Conservation (phyloP, 2,113 vertebrate genomes). For the Cyprinodon tularosa region DNA sequence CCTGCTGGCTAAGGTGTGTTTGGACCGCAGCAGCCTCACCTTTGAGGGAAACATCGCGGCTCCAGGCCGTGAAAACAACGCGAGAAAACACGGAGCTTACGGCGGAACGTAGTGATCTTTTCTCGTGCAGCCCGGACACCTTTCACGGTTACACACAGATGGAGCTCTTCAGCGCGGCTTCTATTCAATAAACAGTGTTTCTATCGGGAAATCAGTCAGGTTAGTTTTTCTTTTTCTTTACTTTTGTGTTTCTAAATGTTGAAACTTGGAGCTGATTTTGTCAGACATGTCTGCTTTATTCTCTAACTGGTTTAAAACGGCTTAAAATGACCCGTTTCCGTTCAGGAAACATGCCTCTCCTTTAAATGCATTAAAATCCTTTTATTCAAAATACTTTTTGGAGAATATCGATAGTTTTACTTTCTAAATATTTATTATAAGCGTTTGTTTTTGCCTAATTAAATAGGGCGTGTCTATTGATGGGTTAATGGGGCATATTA, state of each 20-base stretch:
- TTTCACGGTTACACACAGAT: slow-evolving; percentile 40
- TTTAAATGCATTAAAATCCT: neutral
- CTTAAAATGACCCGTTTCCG: neutral
- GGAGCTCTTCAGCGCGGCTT: neutral
- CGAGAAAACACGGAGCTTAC: neutral
- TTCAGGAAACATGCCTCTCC: neutral
- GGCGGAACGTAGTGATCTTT: accelerated
- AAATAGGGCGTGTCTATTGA: too few relatives aligned
- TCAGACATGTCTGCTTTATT: neutral
- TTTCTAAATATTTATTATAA: too few relatives aligned
- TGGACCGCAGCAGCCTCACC: neutral
- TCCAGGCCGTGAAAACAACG: neutral
- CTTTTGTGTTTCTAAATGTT: neutral
- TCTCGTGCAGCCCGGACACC: slow-evolving; percentile 13
- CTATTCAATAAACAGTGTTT: neutral
- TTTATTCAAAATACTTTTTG: neutral
- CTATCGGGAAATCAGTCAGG: neutral
- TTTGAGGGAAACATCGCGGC: slow-evolving; percentile 35
- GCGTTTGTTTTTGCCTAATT: too few relatives aligned
- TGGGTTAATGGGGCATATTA: too few relatives aligned
- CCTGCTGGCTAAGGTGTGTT: slow-evolving; percentile 18
- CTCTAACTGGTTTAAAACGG: neutral
- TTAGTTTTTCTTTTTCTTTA: neutral
- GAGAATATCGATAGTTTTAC: neutral
- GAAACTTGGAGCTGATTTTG: neutral